phyloP scores from a whole-genome alignment of 2,797 vertebrate genomes.

The Lutra lutra region DNA sequence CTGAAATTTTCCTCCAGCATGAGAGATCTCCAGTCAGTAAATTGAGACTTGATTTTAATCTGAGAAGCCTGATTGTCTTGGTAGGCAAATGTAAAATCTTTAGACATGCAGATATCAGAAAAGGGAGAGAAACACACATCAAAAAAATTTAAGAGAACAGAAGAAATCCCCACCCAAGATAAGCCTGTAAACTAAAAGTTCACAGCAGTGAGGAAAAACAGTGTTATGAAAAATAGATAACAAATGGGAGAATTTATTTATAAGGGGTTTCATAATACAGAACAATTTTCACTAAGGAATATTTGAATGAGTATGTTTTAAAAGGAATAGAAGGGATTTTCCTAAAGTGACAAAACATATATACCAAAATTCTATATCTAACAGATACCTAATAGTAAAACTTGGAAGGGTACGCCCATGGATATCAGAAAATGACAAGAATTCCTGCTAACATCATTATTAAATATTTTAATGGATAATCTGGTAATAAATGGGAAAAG shows the following conservation, averaged over 20 bases:
- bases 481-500: background rate
- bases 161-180: background rate
- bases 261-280: background rate
- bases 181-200: background rate
- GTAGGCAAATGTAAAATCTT: background rate
- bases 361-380: background rate
- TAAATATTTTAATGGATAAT: background rate
- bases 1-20: background rate
- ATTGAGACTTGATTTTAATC: background rate
- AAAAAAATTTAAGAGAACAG: background rate
- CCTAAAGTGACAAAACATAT: background rate
- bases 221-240: background rate
- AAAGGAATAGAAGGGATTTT: background rate
- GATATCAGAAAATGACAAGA: background rate
- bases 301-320: background rate
- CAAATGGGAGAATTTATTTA: background rate
- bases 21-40: background rate
- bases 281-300: background rate
- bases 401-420: background rate
- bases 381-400: background rate
- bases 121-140: background rate
- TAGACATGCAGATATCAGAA: background rate
- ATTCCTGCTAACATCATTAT: background rate
- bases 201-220: background rate
- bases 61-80: background rate